Evolutionary conservation across 2,113 vertebrate genomes (phyloP).

Genomic region (Donacobius atricapilla): DNA sequence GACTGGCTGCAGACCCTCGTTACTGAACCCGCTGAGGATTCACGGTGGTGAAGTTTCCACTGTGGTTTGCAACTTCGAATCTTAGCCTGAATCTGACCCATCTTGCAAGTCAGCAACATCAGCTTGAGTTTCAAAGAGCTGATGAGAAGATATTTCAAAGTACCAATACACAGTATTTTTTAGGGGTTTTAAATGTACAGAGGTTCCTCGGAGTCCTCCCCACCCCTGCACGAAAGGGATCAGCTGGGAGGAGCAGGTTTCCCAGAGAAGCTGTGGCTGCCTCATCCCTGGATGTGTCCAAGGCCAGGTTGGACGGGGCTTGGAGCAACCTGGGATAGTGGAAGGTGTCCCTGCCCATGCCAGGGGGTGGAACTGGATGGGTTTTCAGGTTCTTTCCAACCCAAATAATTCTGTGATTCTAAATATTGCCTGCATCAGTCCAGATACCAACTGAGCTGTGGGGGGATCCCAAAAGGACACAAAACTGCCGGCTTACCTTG

Average conservation of each 20-base stretch:
- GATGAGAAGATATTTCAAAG: not conserved
- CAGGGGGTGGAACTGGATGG: not conserved
- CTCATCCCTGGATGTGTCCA: not conserved
- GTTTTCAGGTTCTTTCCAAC: not conserved
- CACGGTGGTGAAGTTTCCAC: not conserved
- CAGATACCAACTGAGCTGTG: not conserved
- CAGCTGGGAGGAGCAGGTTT: not conserved
- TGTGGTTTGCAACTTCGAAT: not conserved
- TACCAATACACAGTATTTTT: not conserved
- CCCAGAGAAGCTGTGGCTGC: not conserved
- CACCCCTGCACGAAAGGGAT: not conserved
- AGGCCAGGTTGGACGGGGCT: rapidly evolving
- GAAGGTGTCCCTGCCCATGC: not conserved
- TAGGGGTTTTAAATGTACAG: not conserved
- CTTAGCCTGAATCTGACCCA: not conserved
- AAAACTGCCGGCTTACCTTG: conserved; percentile 12
- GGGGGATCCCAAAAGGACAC: not conserved
- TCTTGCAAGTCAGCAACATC: not conserved
- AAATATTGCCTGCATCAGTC: not conserved
- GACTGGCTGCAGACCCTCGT: not conserved
- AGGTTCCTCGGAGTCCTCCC: not conserved
- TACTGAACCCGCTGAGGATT: not conserved
- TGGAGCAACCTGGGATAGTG: not conserved
- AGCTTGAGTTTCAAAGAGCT: not conserved
- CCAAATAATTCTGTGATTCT: not conserved